Percentiles rank a stretch among this genome's conserved stretches.
Conservation (phyloP, 2,113 vertebrate species). For the Oxyruncus cristatus region DNA sequence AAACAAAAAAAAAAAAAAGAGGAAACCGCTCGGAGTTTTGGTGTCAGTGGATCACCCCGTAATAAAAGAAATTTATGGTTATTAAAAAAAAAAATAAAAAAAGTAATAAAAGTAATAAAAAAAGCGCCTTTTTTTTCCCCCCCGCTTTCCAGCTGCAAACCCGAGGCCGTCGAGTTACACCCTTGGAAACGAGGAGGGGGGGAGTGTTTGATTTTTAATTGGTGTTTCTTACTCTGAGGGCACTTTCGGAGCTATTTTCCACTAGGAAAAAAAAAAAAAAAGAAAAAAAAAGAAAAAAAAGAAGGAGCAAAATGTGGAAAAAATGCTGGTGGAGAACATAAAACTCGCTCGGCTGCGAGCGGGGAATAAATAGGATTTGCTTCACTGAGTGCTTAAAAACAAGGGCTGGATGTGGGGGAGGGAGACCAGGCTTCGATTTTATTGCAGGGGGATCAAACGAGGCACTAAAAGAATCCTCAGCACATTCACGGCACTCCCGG, state of each 20-base stretch:
- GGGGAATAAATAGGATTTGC: neutral
- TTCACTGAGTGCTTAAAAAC: neutral
- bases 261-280: neutral
- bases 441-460: fast-evolving
- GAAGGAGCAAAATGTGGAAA: neutral
- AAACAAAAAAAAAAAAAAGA: too few species aligned
- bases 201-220: neutral
- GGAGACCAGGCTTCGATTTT: neutral
- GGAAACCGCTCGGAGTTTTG: neutral
- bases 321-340: neutral
- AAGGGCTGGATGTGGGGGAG: neutral
- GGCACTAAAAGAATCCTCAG: neutral
- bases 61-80: neutral
- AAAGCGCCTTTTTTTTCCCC: neutral
- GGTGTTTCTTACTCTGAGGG: neutral
- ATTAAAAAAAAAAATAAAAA: neutral
- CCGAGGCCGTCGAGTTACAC: neutral
- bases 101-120: neutral
- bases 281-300: neutral
- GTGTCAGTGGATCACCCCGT: neutral
- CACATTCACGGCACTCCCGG: fast-evolving
- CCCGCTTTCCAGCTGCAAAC: neutral
- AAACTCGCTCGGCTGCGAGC: neutral
- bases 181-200: neutral
- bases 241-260: neutral